Evolutionary conservation across 1,140 invertebrate species (phyloP), one percentile per base, ranked within the genome.

Genomic region (Copidosoma floridanum): DNA sequence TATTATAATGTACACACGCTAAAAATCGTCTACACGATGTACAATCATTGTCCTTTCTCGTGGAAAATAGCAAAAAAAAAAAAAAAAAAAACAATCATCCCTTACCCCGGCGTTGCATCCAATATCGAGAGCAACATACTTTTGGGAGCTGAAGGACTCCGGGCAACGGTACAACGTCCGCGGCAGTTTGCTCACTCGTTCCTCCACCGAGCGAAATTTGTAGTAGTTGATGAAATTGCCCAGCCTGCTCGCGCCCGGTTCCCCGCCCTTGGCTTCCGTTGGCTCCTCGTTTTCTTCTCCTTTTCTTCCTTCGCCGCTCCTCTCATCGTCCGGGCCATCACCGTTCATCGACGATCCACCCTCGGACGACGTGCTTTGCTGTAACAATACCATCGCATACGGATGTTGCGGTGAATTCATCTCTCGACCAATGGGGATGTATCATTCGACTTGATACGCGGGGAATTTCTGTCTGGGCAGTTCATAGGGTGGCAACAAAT

Each of bases 171-270:
- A 90, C 70, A 90, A 77, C 65, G 81, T 68, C 54, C 68, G 67
- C 40, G 88, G 83, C 66, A 93, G 77, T 63, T 86, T 79, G 47
- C 81, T 79, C 23, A 88, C 80, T 66, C 91, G 83, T 61, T 88
- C 84, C 54, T 83, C 76, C 23, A 85, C 81, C 44, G 87, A 83
- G 79, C 92, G 88, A 74, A 93, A 93, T 68, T 87, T 78, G 73
- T 93, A 93, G 71, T 93, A 93, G 80, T 92, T 92, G 59, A 90
- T 91, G 68, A 93, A 93, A 76, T 93, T 93, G 61, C 91, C 91
- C 80, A 82, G 85, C 70, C 84, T 83, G 6, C 87, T 87, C 38
- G 90, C 88, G 4, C 91, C 90, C 32, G 91, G 89, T 75, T 92
- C 84, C 37, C n/a, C n/a, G n/a, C n/a, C n/a, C n/a, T n/a, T n/a